Evolutionary conservation across 2,113 vertebrate species (phyloP).

Genomic region (Crotalus viridis): DNA sequence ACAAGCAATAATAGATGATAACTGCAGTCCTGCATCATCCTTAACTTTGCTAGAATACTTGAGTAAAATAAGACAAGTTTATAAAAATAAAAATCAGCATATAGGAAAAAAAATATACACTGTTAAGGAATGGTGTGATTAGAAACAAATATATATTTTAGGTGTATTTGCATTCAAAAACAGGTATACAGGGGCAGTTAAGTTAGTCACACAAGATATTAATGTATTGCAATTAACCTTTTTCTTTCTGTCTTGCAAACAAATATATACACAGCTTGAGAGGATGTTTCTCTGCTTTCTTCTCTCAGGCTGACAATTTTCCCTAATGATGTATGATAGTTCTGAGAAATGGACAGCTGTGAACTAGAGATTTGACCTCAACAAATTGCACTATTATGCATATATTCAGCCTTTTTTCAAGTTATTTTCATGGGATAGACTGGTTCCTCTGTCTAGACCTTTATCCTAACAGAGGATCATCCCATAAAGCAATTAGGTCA

Average conservation of each 20-base stretch:
- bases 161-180: neutral
- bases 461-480: slow-evolving; percentile 53
- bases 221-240: neutral
- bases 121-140: neutral
- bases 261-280: neutral
- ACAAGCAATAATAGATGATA: neutral
- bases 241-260: neutral
- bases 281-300: neutral
- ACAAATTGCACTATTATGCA: slow-evolving; percentile 26
- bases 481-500: slow-evolving; percentile 66
- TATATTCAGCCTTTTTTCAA: slow-evolving; percentile 13
- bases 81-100: neutral
- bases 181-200: neutral
- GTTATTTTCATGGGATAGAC: slow-evolving; percentile 32
- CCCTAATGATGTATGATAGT: neutral
- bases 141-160: neutral
- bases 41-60: neutral
- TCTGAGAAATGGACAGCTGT: slow-evolving; percentile 21
- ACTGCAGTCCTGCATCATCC: neutral
- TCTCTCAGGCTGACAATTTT: neutral
- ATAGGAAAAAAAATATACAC: neutral
- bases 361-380: slow-evolving; percentile 14
- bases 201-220: neutral
- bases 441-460: slow-evolving; percentile 30
- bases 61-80: neutral